Conservation (phyloP, 2,113 vertebrate species). For the Epinephelus moara region DNA sequence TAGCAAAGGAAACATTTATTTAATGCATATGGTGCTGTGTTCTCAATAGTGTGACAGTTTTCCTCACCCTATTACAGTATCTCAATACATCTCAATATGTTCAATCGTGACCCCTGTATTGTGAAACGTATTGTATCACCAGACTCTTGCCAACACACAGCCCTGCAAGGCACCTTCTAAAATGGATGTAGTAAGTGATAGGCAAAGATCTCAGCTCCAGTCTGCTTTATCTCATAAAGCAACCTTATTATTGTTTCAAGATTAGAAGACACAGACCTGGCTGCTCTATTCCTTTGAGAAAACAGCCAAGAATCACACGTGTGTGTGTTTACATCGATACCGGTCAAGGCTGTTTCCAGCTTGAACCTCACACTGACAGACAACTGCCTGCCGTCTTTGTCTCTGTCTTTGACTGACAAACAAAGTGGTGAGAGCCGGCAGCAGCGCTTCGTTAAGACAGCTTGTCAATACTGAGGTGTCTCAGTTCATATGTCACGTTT, state of each 20-base stretch:
- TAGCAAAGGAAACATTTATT: no score
- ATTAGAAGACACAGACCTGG: slow-evolving; percentile 15
- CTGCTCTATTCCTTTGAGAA: not conserved
- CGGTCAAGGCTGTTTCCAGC: slow-evolving; percentile 35
- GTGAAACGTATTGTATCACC: no score
- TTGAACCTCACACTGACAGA: slow-evolving; percentile 52
- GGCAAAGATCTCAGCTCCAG: slow-evolving; percentile 5
- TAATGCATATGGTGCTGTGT: no score
- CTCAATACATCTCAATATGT: no score
- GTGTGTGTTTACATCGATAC: slow-evolving; percentile 46
- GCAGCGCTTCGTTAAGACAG: slow-evolving; percentile 46
- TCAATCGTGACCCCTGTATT: no score
- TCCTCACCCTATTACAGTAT: no score
- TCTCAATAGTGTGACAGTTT: no score
- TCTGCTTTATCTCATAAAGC: slow-evolving; percentile 4
- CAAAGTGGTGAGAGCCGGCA: slow-evolving; percentile 52
- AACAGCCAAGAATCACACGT: slow-evolving; percentile 15
- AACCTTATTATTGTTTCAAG: not conserved
- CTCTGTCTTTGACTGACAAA: slow-evolving; percentile 64
- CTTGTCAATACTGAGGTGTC: slow-evolving; percentile 66
- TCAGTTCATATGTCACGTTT: slow-evolving; percentile 50
- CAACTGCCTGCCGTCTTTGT: slow-evolving; percentile 22
- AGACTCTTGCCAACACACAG: no score
- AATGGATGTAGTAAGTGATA: not conserved
- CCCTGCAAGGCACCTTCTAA: no score